A percentile compares a stretch with the other conserved stretches of the same genome.
phyloP scores from a whole-genome alignment of 2,888 invertebrate genomes.

The Harmothoe impar region DNA sequence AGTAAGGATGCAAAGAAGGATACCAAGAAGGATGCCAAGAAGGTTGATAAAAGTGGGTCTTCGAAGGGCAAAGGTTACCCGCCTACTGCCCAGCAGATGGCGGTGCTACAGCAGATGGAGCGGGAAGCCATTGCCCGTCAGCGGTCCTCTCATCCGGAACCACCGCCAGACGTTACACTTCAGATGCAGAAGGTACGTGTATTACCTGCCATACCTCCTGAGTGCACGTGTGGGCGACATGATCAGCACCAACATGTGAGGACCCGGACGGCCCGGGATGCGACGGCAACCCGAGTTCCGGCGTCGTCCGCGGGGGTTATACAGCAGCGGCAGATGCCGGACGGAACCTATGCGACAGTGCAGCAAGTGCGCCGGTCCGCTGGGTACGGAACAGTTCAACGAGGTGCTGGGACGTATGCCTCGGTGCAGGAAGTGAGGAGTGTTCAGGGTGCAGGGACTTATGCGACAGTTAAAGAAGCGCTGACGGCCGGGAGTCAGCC shows the following conservation, averaged over 20 bases:
- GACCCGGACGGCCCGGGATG: background rate
- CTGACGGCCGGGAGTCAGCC: background rate
- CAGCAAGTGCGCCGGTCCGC: conserved; percentile 18
- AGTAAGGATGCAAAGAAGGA: conserved; percentile 44
- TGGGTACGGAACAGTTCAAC: conserved; percentile 31
- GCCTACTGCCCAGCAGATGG: conserved; percentile 59
- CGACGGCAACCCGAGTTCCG: background rate
- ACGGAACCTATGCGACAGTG: conserved; percentile 36
- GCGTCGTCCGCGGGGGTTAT: background rate
- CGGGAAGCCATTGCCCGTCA: conserved; percentile 43
- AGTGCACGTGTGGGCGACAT: conserved; percentile 51
- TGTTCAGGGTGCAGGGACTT: background rate
- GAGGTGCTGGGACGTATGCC: conserved; percentile 28
- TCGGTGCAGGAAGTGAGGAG: conserved; percentile 30
- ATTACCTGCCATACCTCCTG: conserved; percentile 49
- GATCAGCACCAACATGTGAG: conserved; percentile 24
- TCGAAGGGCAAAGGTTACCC: conserved; percentile 44
- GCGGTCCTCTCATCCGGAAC: background rate
- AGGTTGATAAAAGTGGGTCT: conserved; percentile 40
- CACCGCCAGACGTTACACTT: conserved; percentile 36
- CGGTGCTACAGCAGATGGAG: conserved; percentile 53
- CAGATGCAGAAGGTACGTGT: conserved; percentile 59
- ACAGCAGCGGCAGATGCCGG: background rate
- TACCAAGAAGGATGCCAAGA: conserved; percentile 45
- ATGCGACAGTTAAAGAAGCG: conserved; percentile 44